Base-by-base conservation (phyloP, 2,797 vertebrate species). In the Xerus rutilus region DNA sequence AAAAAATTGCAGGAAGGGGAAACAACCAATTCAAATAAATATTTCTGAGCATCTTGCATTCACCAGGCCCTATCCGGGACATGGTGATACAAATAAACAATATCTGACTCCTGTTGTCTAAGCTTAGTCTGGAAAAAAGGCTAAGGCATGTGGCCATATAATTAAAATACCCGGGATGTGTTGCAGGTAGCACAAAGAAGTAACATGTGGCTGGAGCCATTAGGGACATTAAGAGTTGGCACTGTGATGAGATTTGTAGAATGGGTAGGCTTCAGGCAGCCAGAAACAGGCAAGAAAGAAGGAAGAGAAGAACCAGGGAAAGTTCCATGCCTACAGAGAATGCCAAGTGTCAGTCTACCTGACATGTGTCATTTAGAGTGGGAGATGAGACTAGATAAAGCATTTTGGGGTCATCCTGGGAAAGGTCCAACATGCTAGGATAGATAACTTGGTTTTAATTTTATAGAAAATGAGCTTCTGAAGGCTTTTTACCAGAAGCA, bases 401-500 rank as follows among this genome's bases (percentile, higher is more conserved):
- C 54, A 94, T 93, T 70, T 65, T 79, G 74, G 39, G 23, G 5
- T 96, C 72, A 88, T 88, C 20, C 45, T 69, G 20, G 59, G 52
- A 59, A 72, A 96, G 30, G 39, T 59, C 28, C 64, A 90, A 54
- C 65, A 83, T 62, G 65, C 65, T 45, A 88, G 74, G 15, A 86
- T 21, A 83, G 65, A 93, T 90, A 83, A 47, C 23, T 82, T 90
- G 25, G 30, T 64, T 91, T 95, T 93, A 86, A 94, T 79, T 88
- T 92, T 72, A 35, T 86, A 85, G 64, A 65, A 95, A 88, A 84
- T 92, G 59, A 93, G 69, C 70, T 54, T 86, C 25, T 17, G 39
- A 83, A 88, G 83, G 35, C 32, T 76, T 96, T 91, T 67, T 28
- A 89, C 89, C 59, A 82, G 49, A 96, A 94, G 69, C 49, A n/a